Percentiles rank a stretch among this genome's conserved stretches.
Conservation (phyloP, 2,797 vertebrate species). For the Sternotherus odoratus region DNA sequence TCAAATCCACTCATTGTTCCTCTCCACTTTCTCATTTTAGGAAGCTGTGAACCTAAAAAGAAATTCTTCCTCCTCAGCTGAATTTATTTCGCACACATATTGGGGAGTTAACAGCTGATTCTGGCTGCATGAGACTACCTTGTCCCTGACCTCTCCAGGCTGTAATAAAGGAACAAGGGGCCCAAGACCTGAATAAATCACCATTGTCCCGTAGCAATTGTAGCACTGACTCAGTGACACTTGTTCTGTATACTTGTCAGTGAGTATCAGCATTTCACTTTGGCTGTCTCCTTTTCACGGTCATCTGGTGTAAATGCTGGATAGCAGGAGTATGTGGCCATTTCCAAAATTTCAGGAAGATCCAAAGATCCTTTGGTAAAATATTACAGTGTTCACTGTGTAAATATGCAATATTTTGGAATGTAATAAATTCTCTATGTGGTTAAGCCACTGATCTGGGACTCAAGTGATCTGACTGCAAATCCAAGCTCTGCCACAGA, state of each 20-base stretch:
- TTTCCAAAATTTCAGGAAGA: neutral
- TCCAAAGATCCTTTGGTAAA: rapidly evolving
- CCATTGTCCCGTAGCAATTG: neutral
- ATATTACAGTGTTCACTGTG: neutral
- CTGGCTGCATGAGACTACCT: neutral
- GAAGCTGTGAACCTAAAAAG: neutral
- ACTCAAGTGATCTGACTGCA: neutral
- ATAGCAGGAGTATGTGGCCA: rapidly evolving
- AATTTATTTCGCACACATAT: neutral
- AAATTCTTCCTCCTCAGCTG: neutral
- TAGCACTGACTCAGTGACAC: rapidly evolving
- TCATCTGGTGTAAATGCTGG: constrained; percentile 12
- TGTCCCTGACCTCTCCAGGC: neutral
- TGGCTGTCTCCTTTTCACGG: neutral
- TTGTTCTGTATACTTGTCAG: neutral
- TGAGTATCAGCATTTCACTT: constrained; percentile 48
- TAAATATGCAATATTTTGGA: neutral
- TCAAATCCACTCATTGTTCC: neutral
- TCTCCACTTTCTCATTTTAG: neutral
- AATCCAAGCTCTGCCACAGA: neutral
- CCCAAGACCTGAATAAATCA: neutral
- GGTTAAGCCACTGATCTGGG: neutral
- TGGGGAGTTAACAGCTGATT: neutral
- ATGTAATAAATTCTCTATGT: neutral
- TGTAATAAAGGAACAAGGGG: neutral